A percentile compares a stretch with the other conserved stretches of the same genome.
Evolutionary conservation across 2,888 invertebrate species (phyloP).

Genomic region (Aphidoletes aphidimyza): DNA sequence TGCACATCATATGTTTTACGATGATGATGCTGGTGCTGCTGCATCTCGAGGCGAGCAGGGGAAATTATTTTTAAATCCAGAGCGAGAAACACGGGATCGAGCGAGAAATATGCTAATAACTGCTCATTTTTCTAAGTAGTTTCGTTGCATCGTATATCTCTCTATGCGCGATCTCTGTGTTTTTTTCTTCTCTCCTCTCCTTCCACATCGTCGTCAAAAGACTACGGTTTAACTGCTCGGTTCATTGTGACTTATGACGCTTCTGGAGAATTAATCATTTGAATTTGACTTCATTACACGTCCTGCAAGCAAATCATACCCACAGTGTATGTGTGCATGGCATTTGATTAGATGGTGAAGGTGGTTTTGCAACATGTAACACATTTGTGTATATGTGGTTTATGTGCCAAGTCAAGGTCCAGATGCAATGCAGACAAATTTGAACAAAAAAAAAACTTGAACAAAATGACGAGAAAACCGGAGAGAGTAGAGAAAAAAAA

Average conservation of each 20-base stretch:
- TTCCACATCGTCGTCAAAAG: too few relatives aligned
- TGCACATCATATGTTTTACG: background rate
- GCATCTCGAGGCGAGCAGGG: background rate
- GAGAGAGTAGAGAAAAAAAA: background rate
- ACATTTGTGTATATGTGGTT: background rate
- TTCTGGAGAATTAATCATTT: background rate
- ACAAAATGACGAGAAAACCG: background rate
- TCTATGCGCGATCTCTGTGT: background rate
- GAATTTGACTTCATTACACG: slow-evolving; percentile 27
- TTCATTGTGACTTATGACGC: slow-evolving; percentile 21
- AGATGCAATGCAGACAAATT: slow-evolving; percentile 7
- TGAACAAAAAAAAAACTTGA: background rate
- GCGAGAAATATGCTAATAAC: background rate
- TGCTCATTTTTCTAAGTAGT: background rate
- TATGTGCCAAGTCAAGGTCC: background rate
- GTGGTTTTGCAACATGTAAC: slow-evolving; percentile 1
- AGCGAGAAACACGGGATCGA: background rate
- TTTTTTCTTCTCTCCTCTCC: background rate
- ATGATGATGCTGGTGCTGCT: too few relatives aligned
- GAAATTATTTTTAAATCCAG: slow-evolving; percentile 37
- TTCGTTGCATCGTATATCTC: background rate
- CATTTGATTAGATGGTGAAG: background rate
- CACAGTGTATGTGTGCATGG: background rate
- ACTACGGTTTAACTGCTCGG: too few relatives aligned
- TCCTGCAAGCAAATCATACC: background rate